A percentile compares a stretch with the other conserved stretches of the same genome.
These are phyloP conservation scores for Pyrgilauda ruficollis DNA, from an alignment of 2,113 vertebrate species.

Conservation along the genomic window DNA sequence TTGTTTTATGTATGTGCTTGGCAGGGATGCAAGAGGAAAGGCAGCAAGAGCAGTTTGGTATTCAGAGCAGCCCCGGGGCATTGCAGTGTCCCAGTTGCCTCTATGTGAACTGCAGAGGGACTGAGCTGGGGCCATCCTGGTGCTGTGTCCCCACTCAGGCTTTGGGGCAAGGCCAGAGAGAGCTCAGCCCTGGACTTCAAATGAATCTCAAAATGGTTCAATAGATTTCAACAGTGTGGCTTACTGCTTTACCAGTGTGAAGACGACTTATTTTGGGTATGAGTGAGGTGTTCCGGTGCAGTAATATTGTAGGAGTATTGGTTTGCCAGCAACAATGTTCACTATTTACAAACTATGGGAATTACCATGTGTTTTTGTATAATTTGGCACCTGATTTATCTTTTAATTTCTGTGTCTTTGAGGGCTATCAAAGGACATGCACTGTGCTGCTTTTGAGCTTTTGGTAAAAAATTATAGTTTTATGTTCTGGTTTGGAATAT, in stretches of 20 bases:
- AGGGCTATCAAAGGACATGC: background rate
- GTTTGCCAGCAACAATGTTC: background rate
- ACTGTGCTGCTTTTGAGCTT: background rate
- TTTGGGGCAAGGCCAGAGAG: background rate
- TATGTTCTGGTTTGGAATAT: background rate
- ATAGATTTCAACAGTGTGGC: background rate
- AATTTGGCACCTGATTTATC: background rate
- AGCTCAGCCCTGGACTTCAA: background rate
- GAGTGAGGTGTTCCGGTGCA: background rate
- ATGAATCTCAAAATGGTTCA: background rate
- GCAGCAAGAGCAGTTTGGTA: background rate
- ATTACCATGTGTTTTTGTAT: background rate
- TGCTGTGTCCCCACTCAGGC: background rate
- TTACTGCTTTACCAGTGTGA: background rate
- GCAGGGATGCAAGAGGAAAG: background rate
- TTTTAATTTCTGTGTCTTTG: background rate
- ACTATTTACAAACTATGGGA: background rate
- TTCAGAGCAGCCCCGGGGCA: background rate
- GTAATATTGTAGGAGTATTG: background rate
- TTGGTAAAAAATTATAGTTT: background rate
- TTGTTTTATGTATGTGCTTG: background rate
- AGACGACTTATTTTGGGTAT: background rate
- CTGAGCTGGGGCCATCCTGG: background rate
- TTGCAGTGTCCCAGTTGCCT: background rate
- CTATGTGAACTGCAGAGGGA: background rate